phyloP scores from a whole-genome alignment of 2,888 invertebrate species.

The Hyposoter dolosus region DNA sequence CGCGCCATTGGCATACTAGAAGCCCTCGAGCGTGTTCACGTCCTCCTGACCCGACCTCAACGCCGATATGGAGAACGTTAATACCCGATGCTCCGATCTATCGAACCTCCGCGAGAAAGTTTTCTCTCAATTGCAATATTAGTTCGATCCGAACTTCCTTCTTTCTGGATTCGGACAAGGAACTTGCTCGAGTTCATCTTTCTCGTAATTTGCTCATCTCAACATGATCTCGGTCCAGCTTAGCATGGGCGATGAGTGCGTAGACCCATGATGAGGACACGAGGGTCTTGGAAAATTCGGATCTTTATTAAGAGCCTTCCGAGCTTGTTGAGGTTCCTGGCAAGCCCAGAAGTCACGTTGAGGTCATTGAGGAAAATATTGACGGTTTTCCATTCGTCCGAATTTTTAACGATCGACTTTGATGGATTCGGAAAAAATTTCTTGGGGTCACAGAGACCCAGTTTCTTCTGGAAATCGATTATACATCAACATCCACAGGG shows the following conservation, averaged over 20 bases:
- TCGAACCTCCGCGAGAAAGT: slow-evolving; percentile 50
- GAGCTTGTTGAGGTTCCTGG: not conserved
- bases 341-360: not conserved
- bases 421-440: not conserved
- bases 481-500: not conserved
- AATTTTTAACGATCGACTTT: not conserved
- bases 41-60: slow-evolving; percentile 68
- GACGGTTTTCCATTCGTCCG: not conserved
- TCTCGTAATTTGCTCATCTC: not conserved
- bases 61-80: slow-evolving; percentile 37
- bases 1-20: slow-evolving; percentile 34
- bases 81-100: slow-evolving; percentile 37
- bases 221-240: not conserved
- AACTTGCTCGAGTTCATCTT: slow-evolving; percentile 1
- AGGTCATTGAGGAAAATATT: no score
- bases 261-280: no score
- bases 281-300: no score
- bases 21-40: slow-evolving; percentile 43
- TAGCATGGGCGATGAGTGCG: not conserved
- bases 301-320: not conserved
- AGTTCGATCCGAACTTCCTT: not conserved
- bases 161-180: not conserved
- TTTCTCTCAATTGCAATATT: not conserved
- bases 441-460: not conserved
- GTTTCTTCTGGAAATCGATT: not conserved